Percentiles rank a stretch among this genome's conserved stretches.
phyloP scores from a whole-genome alignment of 2,888 invertebrate species.

The Lasioglossum villosulum region DNA sequence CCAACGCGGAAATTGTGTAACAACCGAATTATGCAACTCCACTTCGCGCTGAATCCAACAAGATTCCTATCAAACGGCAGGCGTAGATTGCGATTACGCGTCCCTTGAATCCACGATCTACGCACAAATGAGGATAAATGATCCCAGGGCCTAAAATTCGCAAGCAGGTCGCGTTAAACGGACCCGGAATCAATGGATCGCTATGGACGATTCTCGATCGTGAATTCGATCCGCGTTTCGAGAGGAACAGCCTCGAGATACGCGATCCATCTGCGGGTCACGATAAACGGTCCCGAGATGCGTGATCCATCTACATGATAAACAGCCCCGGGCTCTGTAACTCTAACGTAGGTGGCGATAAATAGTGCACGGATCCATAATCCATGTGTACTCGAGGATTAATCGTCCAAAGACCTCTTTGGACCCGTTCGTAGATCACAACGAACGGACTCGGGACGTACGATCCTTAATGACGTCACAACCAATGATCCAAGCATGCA shows the following conservation, averaged over 20 bases:
- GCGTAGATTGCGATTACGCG: not conserved
- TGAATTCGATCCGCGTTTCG: not conserved
- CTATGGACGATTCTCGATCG: not conserved
- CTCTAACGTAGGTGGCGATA: not conserved
- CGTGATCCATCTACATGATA: not conserved
- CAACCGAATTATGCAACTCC: not conserved
- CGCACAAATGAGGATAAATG: not conserved
- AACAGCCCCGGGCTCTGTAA: not conserved
- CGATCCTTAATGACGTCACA: not conserved
- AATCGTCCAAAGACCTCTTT: not conserved
- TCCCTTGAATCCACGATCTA: not conserved
- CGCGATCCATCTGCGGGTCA: not conserved
- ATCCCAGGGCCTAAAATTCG: not conserved
- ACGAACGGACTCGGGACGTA: not conserved
- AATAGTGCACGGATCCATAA: not conserved
- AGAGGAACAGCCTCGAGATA: not conserved
- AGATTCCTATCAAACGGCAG: not conserved
- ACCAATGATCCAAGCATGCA: not conserved
- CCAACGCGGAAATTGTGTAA: not conserved
- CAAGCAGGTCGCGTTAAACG: not conserved
- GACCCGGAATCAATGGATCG: not conserved
- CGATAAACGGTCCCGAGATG: not conserved
- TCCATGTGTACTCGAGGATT: not conserved
- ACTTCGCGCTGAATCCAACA: not conserved
- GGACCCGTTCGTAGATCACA: not conserved